phyloP scores from a whole-genome alignment of 2,888 invertebrate species.

The Rhaphigaster nebulosa region DNA sequence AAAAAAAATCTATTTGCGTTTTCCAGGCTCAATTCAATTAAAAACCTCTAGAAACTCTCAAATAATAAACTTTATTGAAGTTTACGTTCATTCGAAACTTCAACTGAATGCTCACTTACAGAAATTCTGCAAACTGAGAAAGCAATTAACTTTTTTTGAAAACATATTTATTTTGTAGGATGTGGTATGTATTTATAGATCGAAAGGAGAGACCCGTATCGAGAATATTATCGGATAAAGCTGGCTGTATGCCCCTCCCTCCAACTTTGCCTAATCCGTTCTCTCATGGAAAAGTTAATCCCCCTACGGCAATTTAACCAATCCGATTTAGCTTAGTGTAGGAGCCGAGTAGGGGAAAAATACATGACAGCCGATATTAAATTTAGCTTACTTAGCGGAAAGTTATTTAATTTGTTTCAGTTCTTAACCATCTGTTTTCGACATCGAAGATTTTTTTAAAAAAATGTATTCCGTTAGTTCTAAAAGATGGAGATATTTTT shows the following conservation, averaged over 20 bases:
- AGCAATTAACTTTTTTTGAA: not conserved
- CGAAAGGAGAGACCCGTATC: not conserved
- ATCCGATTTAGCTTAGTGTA: not conserved
- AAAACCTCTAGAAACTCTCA: not conserved
- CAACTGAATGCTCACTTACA: not conserved
- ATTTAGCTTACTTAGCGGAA: not conserved
- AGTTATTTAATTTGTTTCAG: not conserved
- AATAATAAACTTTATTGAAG: not conserved
- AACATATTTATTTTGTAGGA: not conserved
- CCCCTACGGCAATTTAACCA: constrained; percentile 2
- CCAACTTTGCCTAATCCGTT: constrained; percentile 3
- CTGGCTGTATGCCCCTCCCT: too few relatives aligned
- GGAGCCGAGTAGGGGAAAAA: not conserved
- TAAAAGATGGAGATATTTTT: too few relatives aligned
- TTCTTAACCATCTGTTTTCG: not conserved
- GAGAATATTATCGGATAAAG: not conserved
- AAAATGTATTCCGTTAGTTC: too few relatives aligned
- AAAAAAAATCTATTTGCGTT: too few relatives aligned
- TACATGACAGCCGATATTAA: not conserved
- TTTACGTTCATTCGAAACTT: not conserved
- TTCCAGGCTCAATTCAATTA: not conserved
- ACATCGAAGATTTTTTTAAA: not conserved
- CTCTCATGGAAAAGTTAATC: constrained; percentile 31
- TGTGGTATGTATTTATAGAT: not conserved
- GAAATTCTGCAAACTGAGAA: not conserved